Evolutionary conservation across 1,140 invertebrate genomes (phyloP), one percentile per base, ranked within the genome.

Genomic region (Paramacrobiotus metropolitanus): DNA sequence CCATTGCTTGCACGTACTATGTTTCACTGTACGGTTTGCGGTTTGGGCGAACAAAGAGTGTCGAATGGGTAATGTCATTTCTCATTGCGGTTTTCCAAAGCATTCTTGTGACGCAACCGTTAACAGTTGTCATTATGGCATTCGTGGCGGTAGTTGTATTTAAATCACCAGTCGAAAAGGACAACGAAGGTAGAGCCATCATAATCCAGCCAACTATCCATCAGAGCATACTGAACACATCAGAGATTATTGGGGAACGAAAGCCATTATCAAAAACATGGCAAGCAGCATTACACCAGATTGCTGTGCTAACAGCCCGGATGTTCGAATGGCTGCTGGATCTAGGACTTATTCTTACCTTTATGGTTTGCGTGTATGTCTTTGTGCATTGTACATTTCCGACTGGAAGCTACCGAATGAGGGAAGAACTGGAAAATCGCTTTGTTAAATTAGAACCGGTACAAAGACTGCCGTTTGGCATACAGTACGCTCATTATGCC

Each of bases 41-140:
- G 31, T 71, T 72, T 62, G 70, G 70, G 3, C 31, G 62, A 3
- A 62, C 67, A 20, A 30, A 67, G 15, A 66, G 70, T 0, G 44
- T 68, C 9, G 64, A 69, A 60, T 72, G 70, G 71, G 61, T 71
- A 2, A 61, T 70, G 1, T 69, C 71, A 18, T 61, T 71, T 1
- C 24, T 70, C 60, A 62, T 69, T 30, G 64, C 66, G 9, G 63
- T 72, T 21, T 28, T 68, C 20, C 59, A 67, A 30, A 70, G 69
- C 20, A 63, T 68, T 30, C 59, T 72, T n/a, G 2, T 72, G 21
- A 65, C 68, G 34, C 70, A 72, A 63, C 70, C 71, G 18, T 2
- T 72, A 1, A 72, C 72, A 67, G 70, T 72, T 48, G 44, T 61
- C 63, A 4, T 1, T 21, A 29, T 64, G 20, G 2, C 21, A 4